These are phyloP conservation scores for Akabosia matsudoensis DNA, from an alignment of 1,140 invertebrate genomes.

Conservation along the genomic window DNA sequence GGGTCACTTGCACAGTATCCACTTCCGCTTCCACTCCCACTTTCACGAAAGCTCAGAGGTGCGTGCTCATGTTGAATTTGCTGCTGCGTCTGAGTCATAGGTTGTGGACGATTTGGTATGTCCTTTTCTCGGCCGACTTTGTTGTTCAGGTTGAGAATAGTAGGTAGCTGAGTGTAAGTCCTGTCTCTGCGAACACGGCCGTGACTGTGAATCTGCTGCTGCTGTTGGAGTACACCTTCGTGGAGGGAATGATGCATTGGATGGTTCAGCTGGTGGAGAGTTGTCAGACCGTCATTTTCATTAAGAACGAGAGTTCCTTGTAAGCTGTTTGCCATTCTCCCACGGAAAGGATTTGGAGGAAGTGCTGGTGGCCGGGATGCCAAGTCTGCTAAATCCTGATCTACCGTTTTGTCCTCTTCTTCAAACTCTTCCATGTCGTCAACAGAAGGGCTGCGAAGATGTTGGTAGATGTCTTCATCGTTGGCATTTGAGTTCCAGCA, in stretches of 20 bases:
- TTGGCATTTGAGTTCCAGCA: slow-evolving; percentile 30
- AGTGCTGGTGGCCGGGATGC: neutral
- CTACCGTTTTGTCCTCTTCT: slow-evolving; percentile 28
- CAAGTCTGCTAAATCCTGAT: slow-evolving; percentile 13
- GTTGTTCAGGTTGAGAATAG: neutral
- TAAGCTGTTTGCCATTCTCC: neutral
- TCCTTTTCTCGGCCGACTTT: neutral
- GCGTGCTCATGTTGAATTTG: neutral
- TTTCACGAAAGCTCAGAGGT: neutral
- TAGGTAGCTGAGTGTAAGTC: slow-evolving; percentile 11
- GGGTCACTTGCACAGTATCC: slow-evolving; percentile 26
- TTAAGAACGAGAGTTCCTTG: neutral
- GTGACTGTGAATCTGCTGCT: neutral
- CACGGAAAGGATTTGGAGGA: neutral
- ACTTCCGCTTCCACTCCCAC: slow-evolving; percentile 10
- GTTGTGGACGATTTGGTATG: neutral
- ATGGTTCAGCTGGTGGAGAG: neutral
- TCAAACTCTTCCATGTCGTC: slow-evolving; percentile 35
- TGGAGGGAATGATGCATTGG: neutral
- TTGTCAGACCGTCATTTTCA: neutral
- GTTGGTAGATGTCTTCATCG: slow-evolving; percentile 32
- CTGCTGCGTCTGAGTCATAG: neutral
- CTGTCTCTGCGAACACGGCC: neutral
- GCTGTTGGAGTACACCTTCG: too few relatives aligned
- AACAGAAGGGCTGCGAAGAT: slow-evolving; percentile 26